Evolutionary conservation across 2,888 invertebrate species (phyloP).

Genomic region (Ichneumoninae sp.): DNA sequence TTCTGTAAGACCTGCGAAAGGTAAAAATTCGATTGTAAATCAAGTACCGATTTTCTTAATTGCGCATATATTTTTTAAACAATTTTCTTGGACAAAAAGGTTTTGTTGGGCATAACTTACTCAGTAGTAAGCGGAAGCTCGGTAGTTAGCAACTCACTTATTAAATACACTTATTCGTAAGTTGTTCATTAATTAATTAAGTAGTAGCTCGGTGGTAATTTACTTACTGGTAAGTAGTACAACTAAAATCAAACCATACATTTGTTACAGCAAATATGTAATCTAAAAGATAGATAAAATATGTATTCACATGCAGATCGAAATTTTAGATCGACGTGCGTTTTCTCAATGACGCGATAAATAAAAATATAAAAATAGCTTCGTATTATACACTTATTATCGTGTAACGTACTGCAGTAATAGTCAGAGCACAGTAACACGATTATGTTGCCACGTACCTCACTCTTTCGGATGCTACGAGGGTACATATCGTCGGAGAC

Average conservation of each 20-base stretch:
- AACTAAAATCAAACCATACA: neutral
- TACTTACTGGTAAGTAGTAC: neutral
- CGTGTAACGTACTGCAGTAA: slow-evolving; percentile 1
- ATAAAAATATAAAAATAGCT: neutral
- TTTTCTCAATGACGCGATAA: neutral
- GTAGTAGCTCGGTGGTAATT: too few relatives aligned
- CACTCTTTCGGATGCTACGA: neutral
- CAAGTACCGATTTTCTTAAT: neutral
- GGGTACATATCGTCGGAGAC: neutral
- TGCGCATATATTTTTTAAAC: neutral
- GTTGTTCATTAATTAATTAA: too few relatives aligned
- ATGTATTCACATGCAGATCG: neutral
- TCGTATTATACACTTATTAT: neutral
- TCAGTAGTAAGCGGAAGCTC: neutral
- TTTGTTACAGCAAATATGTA: neutral
- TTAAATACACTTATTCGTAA: too few relatives aligned
- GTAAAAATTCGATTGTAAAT: neutral
- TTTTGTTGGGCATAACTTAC: neutral
- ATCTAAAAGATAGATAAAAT: neutral
- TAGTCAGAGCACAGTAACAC: neutral
- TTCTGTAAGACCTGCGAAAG: neutral
- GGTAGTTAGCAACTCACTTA: neutral
- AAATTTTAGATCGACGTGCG: neutral
- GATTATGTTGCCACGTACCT: slow-evolving; percentile 17
- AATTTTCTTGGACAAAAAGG: neutral